Evolutionary conservation across 2,113 vertebrate genomes (phyloP).

Genomic region (Egretta garzetta): DNA sequence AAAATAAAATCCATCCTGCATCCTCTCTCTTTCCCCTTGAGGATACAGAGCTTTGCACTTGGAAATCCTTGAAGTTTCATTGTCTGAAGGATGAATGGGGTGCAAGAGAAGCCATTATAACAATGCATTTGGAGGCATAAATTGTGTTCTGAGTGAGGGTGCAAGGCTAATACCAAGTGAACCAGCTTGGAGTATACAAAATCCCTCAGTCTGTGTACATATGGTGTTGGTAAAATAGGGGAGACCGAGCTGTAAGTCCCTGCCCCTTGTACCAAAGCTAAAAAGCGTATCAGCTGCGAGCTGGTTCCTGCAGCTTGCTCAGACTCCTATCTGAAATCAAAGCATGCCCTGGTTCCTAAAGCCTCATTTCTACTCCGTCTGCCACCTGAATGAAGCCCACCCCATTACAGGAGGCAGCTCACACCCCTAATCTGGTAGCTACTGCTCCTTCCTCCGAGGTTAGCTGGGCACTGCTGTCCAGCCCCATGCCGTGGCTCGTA

Average conservation of each 20-base stretch:
- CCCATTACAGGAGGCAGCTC: not conserved
- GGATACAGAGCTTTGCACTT: not conserved
- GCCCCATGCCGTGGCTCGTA: accelerated
- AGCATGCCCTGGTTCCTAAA: not conserved
- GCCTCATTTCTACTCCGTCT: not conserved
- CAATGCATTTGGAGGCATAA: not conserved
- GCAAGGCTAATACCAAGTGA: not conserved
- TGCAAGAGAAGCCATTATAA: not conserved
- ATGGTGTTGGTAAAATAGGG: not conserved
- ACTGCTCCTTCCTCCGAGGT: not conserved
- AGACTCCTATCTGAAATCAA: not conserved
- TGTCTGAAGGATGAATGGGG: not conserved
- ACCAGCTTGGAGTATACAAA: not conserved
- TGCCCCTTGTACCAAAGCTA: not conserved
- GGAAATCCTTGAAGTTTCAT: conserved; percentile 24
- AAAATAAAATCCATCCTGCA: not conserved
- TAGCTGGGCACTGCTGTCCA: not conserved
- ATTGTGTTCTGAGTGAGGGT: not conserved
- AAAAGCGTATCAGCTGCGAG: not conserved
- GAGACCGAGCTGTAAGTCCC: not conserved
- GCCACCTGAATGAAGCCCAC: accelerated
- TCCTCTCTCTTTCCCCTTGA: not conserved
- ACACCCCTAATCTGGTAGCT: accelerated
- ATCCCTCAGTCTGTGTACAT: not conserved
- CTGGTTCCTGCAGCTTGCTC: not conserved